Evolutionary conservation across 35 echinoderm and acorn worm genomes (phyloP), one percentile per base, ranked within the genome.

Genomic region (Antedon bifida): DNA sequence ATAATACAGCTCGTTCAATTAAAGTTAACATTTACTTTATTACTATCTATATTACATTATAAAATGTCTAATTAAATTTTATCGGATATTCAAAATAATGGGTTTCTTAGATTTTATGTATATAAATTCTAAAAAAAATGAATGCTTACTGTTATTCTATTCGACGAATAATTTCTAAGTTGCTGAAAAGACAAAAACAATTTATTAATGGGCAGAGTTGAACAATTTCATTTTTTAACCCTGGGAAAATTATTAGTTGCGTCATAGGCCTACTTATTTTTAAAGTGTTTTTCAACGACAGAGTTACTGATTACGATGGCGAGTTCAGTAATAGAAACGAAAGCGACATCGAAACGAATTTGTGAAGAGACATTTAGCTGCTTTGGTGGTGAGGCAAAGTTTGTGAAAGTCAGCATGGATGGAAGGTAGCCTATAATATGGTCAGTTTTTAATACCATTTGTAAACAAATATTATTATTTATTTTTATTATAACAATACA

Each of bases 281-380:
- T 64, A 64, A 2, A 2, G 5, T 64, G 9, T 23, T 12, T n/a
- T 2, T 64, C 2, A 64, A 26, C 23, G 26, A 19, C 1, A 64
- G 19, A 26, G 26, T 19, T 26, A 64, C 26, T 16, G 9, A 23
- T 64, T 64, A 21, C 26, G 51, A 64, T 64, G 51, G 51, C 51
- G 26, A 64, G 51, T 64, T 64, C 51, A 64, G 51, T 64, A 8
- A 33, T 32, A 85, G 83, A 33, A 12, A 76, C 36, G 29, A 83
- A 42, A 42, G 30, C 51, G 31, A 75, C 83, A 86, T 99, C 95
- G n/a, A 99, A 92, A 86, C 81, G 94, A 19, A 39, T 92, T 78
- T 99, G 95, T 77, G 88, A 99, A 74, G 95, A 99, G 56, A 80
- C 83, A 73, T 92, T 92, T 38, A 74, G 73, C 30, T 99, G 95